phyloP scores from a whole-genome alignment of 2,797 vertebrate genomes.

The Philypnodon macrostomus region DNA sequence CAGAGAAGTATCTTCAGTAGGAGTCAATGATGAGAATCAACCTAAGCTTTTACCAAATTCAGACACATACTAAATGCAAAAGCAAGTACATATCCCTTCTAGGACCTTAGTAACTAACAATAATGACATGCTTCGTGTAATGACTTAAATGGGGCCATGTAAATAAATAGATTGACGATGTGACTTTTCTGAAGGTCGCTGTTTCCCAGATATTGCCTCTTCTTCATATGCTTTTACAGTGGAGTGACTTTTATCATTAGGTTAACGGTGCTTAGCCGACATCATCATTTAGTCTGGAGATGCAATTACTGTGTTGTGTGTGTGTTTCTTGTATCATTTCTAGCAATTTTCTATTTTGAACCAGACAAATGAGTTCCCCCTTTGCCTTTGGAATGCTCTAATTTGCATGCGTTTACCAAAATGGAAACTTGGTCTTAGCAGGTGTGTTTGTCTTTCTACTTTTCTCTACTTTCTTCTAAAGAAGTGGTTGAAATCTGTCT shows the following conservation, averaged over 20 bases:
- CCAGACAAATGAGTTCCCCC: not conserved
- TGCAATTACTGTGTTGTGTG: conserved; percentile 3
- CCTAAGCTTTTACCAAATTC: too few relatives aligned
- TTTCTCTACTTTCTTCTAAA: conserved; percentile 1
- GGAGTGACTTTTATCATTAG: conserved; percentile 20
- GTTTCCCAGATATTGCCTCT: not conserved
- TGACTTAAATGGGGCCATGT: not conserved
- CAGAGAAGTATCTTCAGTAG: too few relatives aligned
- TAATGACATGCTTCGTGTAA: not conserved
- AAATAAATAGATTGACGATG: not conserved
- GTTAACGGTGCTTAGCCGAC: not conserved
- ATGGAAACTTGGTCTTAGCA: conserved; percentile 3
- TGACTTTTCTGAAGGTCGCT: conserved; percentile 27
- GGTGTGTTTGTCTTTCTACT: not conserved
- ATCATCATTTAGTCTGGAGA: conserved; percentile 8
- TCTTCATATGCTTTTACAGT: conserved; percentile 7
- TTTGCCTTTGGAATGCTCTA: conserved; percentile 8
- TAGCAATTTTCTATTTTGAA: conserved; percentile 5
- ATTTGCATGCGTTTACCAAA: not conserved
- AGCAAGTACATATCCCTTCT: too few relatives aligned
- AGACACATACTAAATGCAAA: too few relatives aligned
- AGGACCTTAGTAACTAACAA: not conserved
- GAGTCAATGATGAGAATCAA: too few relatives aligned
- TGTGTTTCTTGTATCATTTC: conserved; percentile 9
- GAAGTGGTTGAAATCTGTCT: not conserved